Base-by-base conservation (phyloP, 1,140 invertebrate species). In the Trigoniulus corallinus region DNA sequence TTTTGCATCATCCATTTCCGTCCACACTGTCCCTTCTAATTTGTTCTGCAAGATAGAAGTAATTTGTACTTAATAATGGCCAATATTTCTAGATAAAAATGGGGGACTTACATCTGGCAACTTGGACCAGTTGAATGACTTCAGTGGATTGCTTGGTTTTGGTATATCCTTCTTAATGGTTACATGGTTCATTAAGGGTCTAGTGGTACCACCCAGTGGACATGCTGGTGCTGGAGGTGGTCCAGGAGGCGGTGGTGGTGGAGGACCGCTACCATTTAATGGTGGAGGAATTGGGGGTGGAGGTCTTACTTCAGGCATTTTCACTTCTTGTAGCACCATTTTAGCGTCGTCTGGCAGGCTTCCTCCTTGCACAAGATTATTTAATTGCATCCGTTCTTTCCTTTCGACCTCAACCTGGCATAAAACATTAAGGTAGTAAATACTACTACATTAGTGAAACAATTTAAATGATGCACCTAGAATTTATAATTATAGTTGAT, bases 91-190 rank as follows among this genome's bases (percentile, higher is more conserved):
- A 10, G 20, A 25, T 47, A 3, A 26, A 47, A 20, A 10, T 44
- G 44, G 29, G 13, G 1, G 42, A 57, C 55, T 59, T 59, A 84
- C 78, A 58, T 92, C 88, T 1, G 88, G 83, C 54, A 96, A 71
- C 61, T 94, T 94, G 4, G 85, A 86, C 92, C 94, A 98, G 67
- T 98, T 98, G 69, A 97, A 93, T 24, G 89, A 92, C 65, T 96
- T 97, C 1, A 97, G 69, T 0, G 91, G 87, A 68, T 88, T 87
- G 20, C 81, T 79, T 3, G 93, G 84, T 51, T 73, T 66, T 25
- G 76, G 75, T 29, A 75, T 66, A 59, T 91, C 84, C 54, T 89
- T 91, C 50, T 87, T 79, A 57, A 85, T 81, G 62, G 85, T 84
- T 56, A 34, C 29, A 7, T n/a, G n/a, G n/a, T n/a, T n/a, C n/a